Percentiles rank a stretch among this genome's conserved stretches.
Conservation (phyloP, 2,797 vertebrate genomes). For the Tinamus major region DNA sequence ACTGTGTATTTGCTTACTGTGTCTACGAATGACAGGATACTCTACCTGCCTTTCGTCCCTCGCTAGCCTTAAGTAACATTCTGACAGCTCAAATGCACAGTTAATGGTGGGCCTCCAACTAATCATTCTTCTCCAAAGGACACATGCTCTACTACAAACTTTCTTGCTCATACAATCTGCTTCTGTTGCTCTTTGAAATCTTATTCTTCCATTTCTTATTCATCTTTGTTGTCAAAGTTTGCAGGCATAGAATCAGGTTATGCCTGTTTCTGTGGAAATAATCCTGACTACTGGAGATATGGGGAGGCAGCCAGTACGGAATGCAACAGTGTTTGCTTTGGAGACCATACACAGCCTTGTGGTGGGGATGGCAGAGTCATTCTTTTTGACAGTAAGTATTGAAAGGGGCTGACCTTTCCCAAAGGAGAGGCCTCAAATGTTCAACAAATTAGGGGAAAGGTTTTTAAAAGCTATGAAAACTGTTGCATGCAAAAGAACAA, state of each 20-base stretch:
- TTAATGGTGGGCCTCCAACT: not conserved
- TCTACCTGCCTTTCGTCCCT: not conserved
- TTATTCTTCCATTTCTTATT: not conserved
- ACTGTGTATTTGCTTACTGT: not conserved
- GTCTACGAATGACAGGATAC: not conserved
- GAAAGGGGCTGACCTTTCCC: not conserved
- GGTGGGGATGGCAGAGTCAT: slow-evolving; percentile 96
- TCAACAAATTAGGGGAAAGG: slow-evolving; percentile 36
- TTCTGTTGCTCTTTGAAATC: not conserved
- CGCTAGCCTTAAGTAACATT: not conserved
- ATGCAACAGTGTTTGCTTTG: slow-evolving; percentile 97
- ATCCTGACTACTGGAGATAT: slow-evolving; percentile 88
- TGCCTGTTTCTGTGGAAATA: slow-evolving; percentile 96
- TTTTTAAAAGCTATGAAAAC: not conserved
- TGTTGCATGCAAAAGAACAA: not conserved
- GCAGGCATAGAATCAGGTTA: slow-evolving; percentile 98
- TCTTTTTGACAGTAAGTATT: slow-evolving; percentile 93
- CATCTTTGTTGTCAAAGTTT: slow-evolving; percentile 82
- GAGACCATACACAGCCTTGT: slow-evolving; percentile 96
- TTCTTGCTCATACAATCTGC: not conserved
- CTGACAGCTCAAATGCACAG: not conserved
- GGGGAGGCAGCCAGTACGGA: slow-evolving; percentile 91
- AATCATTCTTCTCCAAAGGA: not conserved
- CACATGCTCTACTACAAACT: not conserved
- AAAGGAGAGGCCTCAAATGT: slow-evolving; percentile 33